Base-by-base conservation (phyloP, 2,888 invertebrate species). In the Trileptium ribeirensis region DNA sequence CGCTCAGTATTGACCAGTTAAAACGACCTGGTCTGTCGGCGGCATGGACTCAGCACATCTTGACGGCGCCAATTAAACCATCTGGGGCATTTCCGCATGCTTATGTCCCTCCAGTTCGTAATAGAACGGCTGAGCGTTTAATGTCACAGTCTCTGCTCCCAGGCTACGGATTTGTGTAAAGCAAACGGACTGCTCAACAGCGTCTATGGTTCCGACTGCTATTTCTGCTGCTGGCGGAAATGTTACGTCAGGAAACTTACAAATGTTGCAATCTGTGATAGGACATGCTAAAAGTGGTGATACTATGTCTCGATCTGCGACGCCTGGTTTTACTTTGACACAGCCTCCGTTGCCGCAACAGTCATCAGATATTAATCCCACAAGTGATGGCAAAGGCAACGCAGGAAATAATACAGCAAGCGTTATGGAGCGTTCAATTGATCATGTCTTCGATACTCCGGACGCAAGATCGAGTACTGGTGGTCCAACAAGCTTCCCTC, bases 31-130 rank as follows among this genome's bases (percentile, higher is more conserved):
- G 94, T 0, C 90, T 97, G 85, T 96, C 97, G 89, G 96, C 97
- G 0, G 95, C 95, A 0, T 97, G 97, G 97, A 96, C 96, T 8
- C 97, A 97, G 88, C 95, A 96, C 88, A 96, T 97, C 92, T 92
- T 97, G 83, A 94, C 96, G 84, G 95, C 96, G 0, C 97, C 97
- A 1, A 96, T 97, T 86, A 96, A 96, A 88, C 96, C 96, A 84
- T n/a, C n/a, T n/a, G 94, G 93, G 64, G 88, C 89, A 85, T 97
- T 97, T 89, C 97, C 97, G 0, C 96, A 97, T 90, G 94, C 95
- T 84, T 95, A 95, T 33, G 95, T 96, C 92, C 96, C 96, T n/a
- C 93, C 94, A 86, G 92, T 94, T 29, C 91, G 96, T 86, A 94
- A 95, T 0, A 92, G 94, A 80, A 95, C 95, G 8, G 94, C 95